A percentile compares a stretch with the other conserved stretches of the same genome.
These are phyloP conservation scores for Hyposoter didymator DNA, from an alignment of 2,888 invertebrate species.

Conservation along the genomic window DNA sequence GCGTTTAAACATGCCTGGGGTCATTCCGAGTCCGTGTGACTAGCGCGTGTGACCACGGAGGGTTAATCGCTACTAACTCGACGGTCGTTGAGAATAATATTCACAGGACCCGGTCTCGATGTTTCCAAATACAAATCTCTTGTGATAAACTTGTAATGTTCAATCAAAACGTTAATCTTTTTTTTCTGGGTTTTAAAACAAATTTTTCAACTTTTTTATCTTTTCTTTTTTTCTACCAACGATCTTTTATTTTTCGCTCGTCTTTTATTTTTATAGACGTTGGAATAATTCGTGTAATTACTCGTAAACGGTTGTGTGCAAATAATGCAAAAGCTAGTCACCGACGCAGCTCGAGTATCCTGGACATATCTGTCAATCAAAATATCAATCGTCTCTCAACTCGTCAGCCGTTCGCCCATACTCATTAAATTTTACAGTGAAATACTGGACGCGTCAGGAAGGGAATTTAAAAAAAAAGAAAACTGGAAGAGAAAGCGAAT, in stretches of 20 bases:
- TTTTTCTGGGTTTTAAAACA: not conserved
- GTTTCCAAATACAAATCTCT: constrained; percentile 25
- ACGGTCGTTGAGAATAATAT: not conserved
- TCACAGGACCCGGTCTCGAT: not conserved
- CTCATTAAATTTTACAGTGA: not conserved
- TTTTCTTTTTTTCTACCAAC: not conserved
- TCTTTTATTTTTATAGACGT: not conserved
- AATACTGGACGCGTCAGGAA: not conserved
- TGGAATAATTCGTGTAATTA: not conserved
- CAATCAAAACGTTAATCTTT: constrained; percentile 23
- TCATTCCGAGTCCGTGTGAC: too few relatives aligned
- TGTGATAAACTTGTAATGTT: constrained; percentile 35
- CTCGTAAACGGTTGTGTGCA: constrained; percentile 54
- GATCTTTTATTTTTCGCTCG: not conserved
- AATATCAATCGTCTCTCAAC: constrained; percentile 4
- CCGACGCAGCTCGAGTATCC: constrained; percentile 30
- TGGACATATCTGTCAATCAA: constrained; percentile 50
- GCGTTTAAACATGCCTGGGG: too few relatives aligned
- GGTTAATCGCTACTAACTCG: not conserved
- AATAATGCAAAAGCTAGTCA: constrained; percentile 60
- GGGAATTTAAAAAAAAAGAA: too few relatives aligned
- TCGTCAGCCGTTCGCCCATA: not conserved
- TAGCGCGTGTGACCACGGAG: too few relatives aligned
- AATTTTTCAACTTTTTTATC: too few relatives aligned
- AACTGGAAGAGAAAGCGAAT: too few relatives aligned